Conservation (phyloP, 1,140 invertebrate species). For the Tetramorium alpestre region DNA sequence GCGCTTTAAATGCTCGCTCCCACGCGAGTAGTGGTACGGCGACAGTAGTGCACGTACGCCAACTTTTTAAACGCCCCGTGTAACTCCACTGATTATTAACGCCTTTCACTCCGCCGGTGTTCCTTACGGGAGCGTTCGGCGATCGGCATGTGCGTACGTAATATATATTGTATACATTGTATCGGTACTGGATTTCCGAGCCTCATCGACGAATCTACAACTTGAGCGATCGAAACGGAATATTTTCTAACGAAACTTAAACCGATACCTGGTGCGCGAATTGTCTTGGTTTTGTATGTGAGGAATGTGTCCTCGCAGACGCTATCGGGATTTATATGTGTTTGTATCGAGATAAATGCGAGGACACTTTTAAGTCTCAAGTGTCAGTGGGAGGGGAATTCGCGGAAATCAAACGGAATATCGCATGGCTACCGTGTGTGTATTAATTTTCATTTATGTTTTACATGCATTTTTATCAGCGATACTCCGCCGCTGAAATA, state of each 20-base stretch:
- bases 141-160: background rate
- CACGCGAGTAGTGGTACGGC: background rate
- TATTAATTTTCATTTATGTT: slow-evolving; percentile 5
- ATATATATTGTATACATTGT: background rate
- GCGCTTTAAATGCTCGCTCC: background rate
- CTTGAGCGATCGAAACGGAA: background rate
- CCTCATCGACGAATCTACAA: background rate
- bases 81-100: slow-evolving; percentile 22
- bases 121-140: background rate
- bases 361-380: background rate
- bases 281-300: background rate
- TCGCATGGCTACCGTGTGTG: background rate
- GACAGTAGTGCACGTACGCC: background rate
- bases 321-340: background rate
- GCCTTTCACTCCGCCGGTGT: slow-evolving; percentile 39
- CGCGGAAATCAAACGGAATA: background rate
- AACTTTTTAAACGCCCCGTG: slow-evolving; percentile 10
- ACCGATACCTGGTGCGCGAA: background rate
- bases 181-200: background rate
- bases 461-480: background rate
- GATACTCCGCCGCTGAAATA: background rate
- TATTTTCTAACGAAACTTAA: background rate
- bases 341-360: slow-evolving; percentile 2
- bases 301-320: background rate
- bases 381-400: background rate